Conservation (phyloP, 2,888 invertebrate genomes). For the Trachelus iudaicus region DNA sequence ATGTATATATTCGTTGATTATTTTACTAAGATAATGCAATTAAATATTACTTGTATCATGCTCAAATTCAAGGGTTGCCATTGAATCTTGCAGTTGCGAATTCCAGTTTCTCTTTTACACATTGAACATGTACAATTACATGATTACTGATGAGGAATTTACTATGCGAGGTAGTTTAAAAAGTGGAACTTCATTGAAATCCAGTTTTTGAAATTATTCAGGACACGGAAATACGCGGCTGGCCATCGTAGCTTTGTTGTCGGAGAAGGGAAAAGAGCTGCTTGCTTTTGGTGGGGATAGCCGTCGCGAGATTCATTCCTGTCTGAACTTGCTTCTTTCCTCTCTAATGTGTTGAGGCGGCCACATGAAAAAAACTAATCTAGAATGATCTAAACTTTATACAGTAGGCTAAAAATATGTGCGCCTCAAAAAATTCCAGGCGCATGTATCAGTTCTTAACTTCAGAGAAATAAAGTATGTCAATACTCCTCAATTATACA, state of each 20-base stretch:
- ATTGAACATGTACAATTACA: no score
- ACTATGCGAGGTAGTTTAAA: no score
- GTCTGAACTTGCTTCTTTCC: slow-evolving; percentile 1
- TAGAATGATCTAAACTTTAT: slow-evolving; percentile 6
- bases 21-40: no score
- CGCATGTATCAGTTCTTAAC: not conserved
- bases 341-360: not conserved
- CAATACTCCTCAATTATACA: not conserved
- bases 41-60: no score
- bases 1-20: not conserved
- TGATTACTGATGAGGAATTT: no score
- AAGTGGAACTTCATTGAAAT: not conserved
- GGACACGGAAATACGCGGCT: slow-evolving; percentile 1
- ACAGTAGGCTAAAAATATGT: not conserved
- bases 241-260: not conserved
- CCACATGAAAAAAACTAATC: slow-evolving; percentile 2
- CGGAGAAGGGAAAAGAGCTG: not conserved
- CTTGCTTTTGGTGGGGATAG: not conserved
- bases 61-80: no score
- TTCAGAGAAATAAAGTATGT: not conserved
- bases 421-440: not conserved
- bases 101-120: no score
- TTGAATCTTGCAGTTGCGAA: no score
- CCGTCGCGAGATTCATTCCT: not conserved
- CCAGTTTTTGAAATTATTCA: not conserved